Conservation (phyloP, 2,797 vertebrate genomes). For the Clarias platycephalus region DNA sequence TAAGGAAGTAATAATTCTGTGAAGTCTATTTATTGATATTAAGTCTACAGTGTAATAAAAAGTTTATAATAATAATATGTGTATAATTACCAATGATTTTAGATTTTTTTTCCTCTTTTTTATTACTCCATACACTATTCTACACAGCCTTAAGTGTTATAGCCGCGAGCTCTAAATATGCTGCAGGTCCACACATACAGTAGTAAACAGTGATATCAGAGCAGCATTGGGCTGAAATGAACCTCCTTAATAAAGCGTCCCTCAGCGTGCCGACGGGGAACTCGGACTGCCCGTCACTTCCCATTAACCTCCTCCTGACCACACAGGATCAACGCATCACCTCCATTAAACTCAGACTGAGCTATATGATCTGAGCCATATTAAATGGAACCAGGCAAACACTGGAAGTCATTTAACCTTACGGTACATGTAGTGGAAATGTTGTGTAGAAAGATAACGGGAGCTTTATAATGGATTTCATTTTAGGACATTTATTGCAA, state of each 20-base stretch:
- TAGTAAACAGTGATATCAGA: slow-evolving; percentile 17
- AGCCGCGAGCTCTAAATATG: too few relatives aligned
- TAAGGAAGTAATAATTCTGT: not conserved
- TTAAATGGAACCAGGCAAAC: not conserved
- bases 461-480: not conserved
- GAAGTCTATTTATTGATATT: not conserved
- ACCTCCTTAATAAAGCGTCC: slow-evolving; percentile 38
- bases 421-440: not conserved
- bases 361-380: slow-evolving; percentile 33
- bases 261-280: slow-evolving; percentile 1
- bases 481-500: not conserved
- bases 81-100: not conserved
- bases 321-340: slow-evolving; percentile 37
- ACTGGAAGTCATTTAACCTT: not conserved
- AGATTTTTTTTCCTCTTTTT: not conserved
- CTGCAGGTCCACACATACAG: too few relatives aligned
- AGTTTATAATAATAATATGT: too few relatives aligned
- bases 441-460: too few relatives aligned
- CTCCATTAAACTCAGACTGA: slow-evolving; percentile 44
- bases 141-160: not conserved
- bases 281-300: slow-evolving; percentile 28
- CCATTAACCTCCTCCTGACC: slow-evolving; percentile 44
- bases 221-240: slow-evolving; percentile 45
- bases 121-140: not conserved
- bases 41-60: not conserved